Percentiles rank a stretch among this genome's conserved stretches.
phyloP scores from a whole-genome alignment of 2,888 invertebrate genomes.

The Hofmannophila pseudospretella region DNA sequence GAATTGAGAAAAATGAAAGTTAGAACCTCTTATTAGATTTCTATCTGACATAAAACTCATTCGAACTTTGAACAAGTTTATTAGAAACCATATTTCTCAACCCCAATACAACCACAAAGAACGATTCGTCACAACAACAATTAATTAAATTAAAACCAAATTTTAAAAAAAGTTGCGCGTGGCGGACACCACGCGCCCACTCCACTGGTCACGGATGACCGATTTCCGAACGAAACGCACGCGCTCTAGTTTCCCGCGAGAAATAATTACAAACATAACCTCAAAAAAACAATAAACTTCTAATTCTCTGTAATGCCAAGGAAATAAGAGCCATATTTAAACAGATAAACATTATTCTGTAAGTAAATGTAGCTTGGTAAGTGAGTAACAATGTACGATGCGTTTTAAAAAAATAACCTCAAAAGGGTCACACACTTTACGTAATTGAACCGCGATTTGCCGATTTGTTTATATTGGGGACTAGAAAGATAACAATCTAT shows the following conservation, averaged over 20 bases:
- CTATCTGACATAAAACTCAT: no score
- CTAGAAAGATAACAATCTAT: constrained; percentile 32
- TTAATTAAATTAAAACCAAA: constrained; percentile 67
- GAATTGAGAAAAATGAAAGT: no score
- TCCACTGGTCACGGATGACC: constrained; percentile 49
- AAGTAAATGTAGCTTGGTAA: constrained; percentile 13
- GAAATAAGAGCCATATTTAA: constrained; percentile 23
- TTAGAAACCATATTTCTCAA: constrained; percentile 2
- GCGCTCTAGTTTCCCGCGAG: constrained; percentile 40
- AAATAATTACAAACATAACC: constrained; percentile 28
- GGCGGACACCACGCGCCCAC: constrained; percentile 52
- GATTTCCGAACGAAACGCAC: constrained; percentile 45
- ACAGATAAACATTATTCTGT: constrained; percentile 6
- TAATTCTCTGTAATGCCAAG: constrained; percentile 13
- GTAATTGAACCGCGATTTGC: constrained; percentile 57
- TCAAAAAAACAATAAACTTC: not conserved
- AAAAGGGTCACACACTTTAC: constrained; percentile 53
- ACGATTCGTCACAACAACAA: constrained; percentile 42
- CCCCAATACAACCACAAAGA: constrained; percentile 15
- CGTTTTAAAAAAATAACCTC: constrained; percentile 37
- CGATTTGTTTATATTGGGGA: constrained; percentile 50
- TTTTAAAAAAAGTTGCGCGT: constrained; percentile 57
- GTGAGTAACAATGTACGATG: constrained; percentile 38
- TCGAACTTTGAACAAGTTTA: no score
- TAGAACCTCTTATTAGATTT: no score